A percentile compares a stretch with the other conserved stretches of the same genome.
These are phyloP conservation scores for Pharmacophagus antenor DNA, from an alignment of 2,888 invertebrate genomes.

Conservation along the genomic window DNA sequence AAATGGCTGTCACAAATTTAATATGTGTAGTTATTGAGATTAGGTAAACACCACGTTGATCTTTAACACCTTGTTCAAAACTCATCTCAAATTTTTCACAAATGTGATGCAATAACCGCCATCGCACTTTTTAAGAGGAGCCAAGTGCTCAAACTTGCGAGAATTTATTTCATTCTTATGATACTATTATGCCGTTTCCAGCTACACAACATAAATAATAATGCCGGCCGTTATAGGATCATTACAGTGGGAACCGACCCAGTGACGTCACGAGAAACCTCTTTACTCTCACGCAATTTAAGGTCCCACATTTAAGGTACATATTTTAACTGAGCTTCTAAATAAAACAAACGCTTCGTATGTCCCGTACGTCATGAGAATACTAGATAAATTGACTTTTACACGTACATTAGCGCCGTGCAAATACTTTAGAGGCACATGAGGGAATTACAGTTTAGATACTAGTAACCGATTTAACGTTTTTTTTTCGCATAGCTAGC, in stretches of 20 bases:
- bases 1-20: too few species aligned
- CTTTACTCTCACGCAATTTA: slow-evolving; percentile 41
- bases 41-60: too few species aligned
- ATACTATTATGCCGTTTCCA: slow-evolving; percentile 78
- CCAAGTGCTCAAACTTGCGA: slow-evolving; percentile 71
- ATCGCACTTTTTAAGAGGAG: slow-evolving; percentile 66
- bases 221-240: slow-evolving; percentile 76
- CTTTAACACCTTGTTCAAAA: not conserved
- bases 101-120: slow-evolving; percentile 72
- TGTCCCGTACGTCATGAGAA: slow-evolving; percentile 11
- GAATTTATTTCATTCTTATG: slow-evolving; percentile 79
- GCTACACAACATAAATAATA: slow-evolving; percentile 80
- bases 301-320: slow-evolving; percentile 31
- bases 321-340: slow-evolving; percentile 40
- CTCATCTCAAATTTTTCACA: slow-evolving; percentile 23
- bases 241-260: slow-evolving; percentile 69
- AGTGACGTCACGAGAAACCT: slow-evolving; percentile 55
- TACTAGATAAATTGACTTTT: slow-evolving; percentile 25
- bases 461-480: slow-evolving; percentile 25
- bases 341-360: slow-evolving; percentile 24
- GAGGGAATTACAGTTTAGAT: slow-evolving; percentile 18
- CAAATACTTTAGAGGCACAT: slow-evolving; percentile 24
- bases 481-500: not conserved
- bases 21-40: too few species aligned
- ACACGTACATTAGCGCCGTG: slow-evolving; percentile 19